phyloP scores from a whole-genome alignment of 2,888 invertebrate species.

The Caenorhabditis sp. region DNA sequence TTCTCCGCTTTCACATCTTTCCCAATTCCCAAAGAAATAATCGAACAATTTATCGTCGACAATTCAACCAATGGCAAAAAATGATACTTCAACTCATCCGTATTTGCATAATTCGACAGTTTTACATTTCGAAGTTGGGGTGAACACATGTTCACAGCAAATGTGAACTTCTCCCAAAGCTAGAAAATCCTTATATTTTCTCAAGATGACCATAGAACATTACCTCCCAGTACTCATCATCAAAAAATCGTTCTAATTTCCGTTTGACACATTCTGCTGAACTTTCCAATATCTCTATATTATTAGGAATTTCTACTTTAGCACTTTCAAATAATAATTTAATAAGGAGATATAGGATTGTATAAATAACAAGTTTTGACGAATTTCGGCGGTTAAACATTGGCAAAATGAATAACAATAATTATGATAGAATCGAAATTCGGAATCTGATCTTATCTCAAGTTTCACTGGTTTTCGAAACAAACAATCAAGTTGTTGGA shows the following conservation, averaged over 20 bases:
- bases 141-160: constrained; percentile 46
- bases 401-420: not conserved
- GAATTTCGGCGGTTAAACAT: not conserved
- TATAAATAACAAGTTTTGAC: not conserved
- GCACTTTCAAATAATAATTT: not conserved
- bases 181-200: constrained; percentile 7
- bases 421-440: not conserved
- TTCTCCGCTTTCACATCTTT: constrained; percentile 53
- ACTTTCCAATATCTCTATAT: not conserved
- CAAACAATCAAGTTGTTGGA: not conserved
- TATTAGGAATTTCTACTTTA: not conserved
- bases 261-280: not conserved
- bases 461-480: constrained; percentile 1
- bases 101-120: constrained; percentile 38
- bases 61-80: constrained; percentile 29
- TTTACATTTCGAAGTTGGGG: constrained; percentile 16
- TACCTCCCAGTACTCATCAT: not conserved
- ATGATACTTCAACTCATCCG: constrained; percentile 51
- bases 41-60: constrained; percentile 21
- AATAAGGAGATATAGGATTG: not conserved
- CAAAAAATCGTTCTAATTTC: not conserved
- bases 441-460: not conserved
- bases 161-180: constrained; percentile 42
- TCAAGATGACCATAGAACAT: not conserved
- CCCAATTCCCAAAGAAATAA: constrained; percentile 52